phyloP scores from a whole-genome alignment of 1,140 invertebrate species.

The Mycetomoellerius zeteki region DNA sequence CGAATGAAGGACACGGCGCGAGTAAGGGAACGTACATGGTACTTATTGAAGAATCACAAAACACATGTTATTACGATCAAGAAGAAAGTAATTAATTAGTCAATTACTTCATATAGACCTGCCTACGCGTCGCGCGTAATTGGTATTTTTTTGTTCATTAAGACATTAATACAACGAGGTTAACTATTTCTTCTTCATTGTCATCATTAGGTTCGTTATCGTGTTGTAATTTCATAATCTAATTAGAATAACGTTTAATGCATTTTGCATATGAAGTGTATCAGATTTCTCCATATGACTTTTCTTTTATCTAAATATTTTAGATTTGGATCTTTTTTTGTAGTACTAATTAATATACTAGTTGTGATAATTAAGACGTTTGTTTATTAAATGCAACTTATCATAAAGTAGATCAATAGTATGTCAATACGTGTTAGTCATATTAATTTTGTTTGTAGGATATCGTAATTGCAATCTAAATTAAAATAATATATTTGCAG shows the following conservation, averaged over 20 bases:
- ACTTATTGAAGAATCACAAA: background rate
- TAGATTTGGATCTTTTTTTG: background rate
- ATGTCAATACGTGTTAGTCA: too few species aligned
- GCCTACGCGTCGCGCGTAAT: constrained; percentile 76
- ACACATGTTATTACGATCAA: background rate
- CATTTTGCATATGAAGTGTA: background rate
- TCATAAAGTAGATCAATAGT: too few species aligned
- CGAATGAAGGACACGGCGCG: background rate
- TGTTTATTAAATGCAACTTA: too few species aligned
- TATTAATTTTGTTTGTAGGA: too few species aligned
- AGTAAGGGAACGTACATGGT: too few species aligned
- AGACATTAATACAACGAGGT: constrained; percentile 83
- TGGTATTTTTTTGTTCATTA: constrained; percentile 81
- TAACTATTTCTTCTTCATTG: constrained; percentile 80
- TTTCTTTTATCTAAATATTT: background rate
- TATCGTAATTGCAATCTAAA: too few species aligned
- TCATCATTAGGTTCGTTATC: constrained; percentile 75
- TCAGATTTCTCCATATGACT: background rate
- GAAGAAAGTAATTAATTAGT: constrained; percentile 81
- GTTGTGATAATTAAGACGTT: background rate
- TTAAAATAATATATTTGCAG: too few species aligned
- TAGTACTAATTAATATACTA: background rate
- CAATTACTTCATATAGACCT: constrained; percentile 80
- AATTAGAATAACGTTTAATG: constrained; percentile 4
- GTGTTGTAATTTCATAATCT: constrained; percentile 26